Evolutionary conservation across 2,797 vertebrate species (phyloP).

Genomic region (Pterois miles): DNA sequence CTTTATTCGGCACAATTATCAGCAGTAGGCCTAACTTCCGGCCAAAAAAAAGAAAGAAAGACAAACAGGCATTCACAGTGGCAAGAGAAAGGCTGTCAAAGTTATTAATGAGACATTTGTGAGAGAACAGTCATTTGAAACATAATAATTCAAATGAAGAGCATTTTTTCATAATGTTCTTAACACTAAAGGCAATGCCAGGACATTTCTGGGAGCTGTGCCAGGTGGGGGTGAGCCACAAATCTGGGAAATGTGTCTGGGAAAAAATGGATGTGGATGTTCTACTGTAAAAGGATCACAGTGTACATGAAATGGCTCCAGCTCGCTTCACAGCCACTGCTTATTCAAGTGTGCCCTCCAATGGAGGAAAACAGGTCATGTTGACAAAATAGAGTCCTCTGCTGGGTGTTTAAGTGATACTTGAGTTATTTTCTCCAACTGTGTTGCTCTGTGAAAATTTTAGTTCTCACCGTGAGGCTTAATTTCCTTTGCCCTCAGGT

Average conservation of each 20-base stretch:
- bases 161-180: slow-evolving; percentile 51
- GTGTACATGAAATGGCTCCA: slow-evolving; percentile 26
- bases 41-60: background rate
- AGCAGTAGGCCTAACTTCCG: background rate
- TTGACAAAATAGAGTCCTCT: slow-evolving; percentile 46
- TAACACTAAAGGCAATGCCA: slow-evolving; percentile 49
- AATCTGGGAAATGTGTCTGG: slow-evolving; percentile 46
- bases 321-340: slow-evolving; percentile 36
- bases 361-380: slow-evolving; percentile 65
- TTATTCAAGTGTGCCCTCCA: slow-evolving; percentile 77
- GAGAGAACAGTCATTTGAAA: slow-evolving; percentile 51
- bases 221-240: slow-evolving; percentile 57
- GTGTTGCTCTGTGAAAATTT: slow-evolving; percentile 1
- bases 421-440: slow-evolving; percentile 5
- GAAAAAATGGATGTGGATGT: slow-evolving; percentile 32
- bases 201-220: slow-evolving; percentile 54
- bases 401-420: slow-evolving; percentile 17
- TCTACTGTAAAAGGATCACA: slow-evolving; percentile 39
- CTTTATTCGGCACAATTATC: background rate
- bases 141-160: slow-evolving; percentile 49
- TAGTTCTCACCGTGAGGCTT: slow-evolving; percentile 11
- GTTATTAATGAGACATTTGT: slow-evolving; percentile 48
- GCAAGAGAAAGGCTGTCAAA: slow-evolving; percentile 38
- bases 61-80: slow-evolving; percentile 11
- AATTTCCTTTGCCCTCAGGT: slow-evolving; percentile 1